Evolutionary conservation across 2,797 vertebrate species (phyloP), one percentile per base, ranked within the genome.

Genomic region (Graptemys geographica): DNA sequence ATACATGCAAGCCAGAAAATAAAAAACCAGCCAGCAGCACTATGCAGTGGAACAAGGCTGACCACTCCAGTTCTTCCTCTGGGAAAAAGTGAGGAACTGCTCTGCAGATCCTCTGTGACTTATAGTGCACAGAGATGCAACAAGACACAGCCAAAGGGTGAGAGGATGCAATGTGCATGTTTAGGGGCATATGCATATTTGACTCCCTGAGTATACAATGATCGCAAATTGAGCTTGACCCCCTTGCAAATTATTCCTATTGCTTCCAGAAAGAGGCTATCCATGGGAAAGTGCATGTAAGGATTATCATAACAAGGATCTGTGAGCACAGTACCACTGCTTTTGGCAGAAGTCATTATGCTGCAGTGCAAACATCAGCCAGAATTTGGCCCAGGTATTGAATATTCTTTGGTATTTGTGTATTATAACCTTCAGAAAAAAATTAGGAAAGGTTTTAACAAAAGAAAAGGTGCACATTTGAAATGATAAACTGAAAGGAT

Each of bases 381-480:
- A 62, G 37, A 92, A 83, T 8, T 85, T 15, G 2, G 16, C 18
- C 31, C 57, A 33, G 78, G 41, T 53, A 86, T 31, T 85, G 92
- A 81, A 33, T 10, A 59, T 4, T 84, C 18, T 56, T 86, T 79
- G 47, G 27, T 49, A 49, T 78, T 31, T 78, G 21, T 76, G 11
- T 49, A 49, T 28, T 49, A 15, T 78, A 47, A 49, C 27, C 3
- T 15, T 47, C 23, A 28, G 47, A 49, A 78, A 37, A 25, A 78
- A 78, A 31, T 92, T 86, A 82, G 83, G 25, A 19, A 93, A 79
- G 79, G 65, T 91, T 84, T 87, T 11, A 86, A 19, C 19, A 79
- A 4, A 65, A 25, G 74, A 51, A 88, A 92, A 12, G 31, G 88
- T 31, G 27, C 1, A 21, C 1, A 49, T 82, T 78, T 91, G 41